Base-by-base conservation (phyloP, 2,113 vertebrate genomes). In the Xiphias gladius region DNA sequence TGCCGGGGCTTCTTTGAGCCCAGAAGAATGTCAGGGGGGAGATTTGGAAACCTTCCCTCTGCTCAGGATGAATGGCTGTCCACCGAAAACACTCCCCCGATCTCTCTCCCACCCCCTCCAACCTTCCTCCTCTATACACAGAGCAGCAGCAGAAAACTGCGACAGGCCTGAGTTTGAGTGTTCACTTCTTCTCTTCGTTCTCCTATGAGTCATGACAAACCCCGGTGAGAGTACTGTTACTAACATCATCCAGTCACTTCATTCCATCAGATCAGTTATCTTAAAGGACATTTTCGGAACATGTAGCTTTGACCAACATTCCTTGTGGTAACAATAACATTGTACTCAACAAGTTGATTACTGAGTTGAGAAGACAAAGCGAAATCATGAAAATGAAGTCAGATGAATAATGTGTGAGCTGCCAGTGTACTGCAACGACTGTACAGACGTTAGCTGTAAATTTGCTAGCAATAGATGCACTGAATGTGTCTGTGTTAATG, bases 1-100 rank as follows among this genome's bases (percentile, higher is more conserved):
- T 93, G 88, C 88, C 48, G 67, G 85, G 81, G 84, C 82, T 93
- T 93, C 91, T 95, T 92, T 95, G 94, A 92, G 88, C 63, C 75
- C 83, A 88, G 88, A 94, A 94, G 94, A 96, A 95, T 95, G 94
- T 94, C 86, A 80, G 89, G 86, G 83, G 88, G 91, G 84, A 88
- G 91, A 90, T 88, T 89, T 94, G 91, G 93, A 95, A 86, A 75
- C 68, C 16, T 90, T 92, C 90, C 89, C 90, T 88, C 71, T 88
- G 84, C 76, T 87, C 84, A 87, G 89, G 89, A 88, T 94, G 93
- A 95, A 94, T 94, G 93, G 89, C 71, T 92, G 84, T 89, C 80
- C 86, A 80, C 86, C 68, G 41, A 83, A 64, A 79, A 77, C 75
- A 67, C 87, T 77, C 83, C 75, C 79, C 48, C 32, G 0, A 66